Percentiles rank a stretch among this genome's conserved stretches.
Evolutionary conservation across 2,888 invertebrate species (phyloP).

Genomic region (Hetaerina titia): DNA sequence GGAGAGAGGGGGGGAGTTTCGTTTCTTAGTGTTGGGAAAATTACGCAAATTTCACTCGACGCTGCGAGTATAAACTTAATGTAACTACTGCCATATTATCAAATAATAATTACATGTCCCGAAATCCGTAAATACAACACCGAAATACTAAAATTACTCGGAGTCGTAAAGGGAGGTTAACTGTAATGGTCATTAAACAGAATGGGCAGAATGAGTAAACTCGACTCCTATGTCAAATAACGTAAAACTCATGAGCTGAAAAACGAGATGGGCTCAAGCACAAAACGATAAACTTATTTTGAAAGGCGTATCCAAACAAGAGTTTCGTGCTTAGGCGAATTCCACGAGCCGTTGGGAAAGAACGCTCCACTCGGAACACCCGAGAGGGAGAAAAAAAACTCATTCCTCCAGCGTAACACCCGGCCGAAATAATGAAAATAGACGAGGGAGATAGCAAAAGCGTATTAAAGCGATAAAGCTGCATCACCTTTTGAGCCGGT

Average conservation of each 20-base stretch:
- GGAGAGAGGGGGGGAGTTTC: too few species aligned
- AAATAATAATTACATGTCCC: too few species aligned
- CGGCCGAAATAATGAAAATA: conserved; percentile 11
- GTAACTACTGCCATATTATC: too few species aligned
- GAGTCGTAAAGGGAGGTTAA: not conserved
- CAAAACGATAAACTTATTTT: not conserved
- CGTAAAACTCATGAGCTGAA: not conserved
- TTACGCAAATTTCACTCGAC: too few species aligned
- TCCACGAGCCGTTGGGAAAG: conserved; percentile 6
- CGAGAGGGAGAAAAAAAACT: not conserved
- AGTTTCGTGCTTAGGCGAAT: not conserved
- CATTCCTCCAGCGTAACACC: not conserved
- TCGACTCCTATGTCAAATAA: not conserved
- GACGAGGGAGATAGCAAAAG: conserved; percentile 11
- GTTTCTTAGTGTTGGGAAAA: too few species aligned
- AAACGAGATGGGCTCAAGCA: not conserved
- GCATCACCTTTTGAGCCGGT: conserved; percentile 51
- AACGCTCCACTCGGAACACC: not conserved
- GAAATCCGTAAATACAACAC: too few species aligned
- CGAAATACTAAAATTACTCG: not conserved
- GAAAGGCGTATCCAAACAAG: not conserved
- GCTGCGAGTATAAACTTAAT: too few species aligned
- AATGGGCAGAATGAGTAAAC: not conserved
- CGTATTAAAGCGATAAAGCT: conserved; percentile 45
- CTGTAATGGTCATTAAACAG: not conserved